These are phyloP conservation scores for Pherbina coryleti DNA, from an alignment of 2,888 invertebrate species.

Conservation along the genomic window DNA sequence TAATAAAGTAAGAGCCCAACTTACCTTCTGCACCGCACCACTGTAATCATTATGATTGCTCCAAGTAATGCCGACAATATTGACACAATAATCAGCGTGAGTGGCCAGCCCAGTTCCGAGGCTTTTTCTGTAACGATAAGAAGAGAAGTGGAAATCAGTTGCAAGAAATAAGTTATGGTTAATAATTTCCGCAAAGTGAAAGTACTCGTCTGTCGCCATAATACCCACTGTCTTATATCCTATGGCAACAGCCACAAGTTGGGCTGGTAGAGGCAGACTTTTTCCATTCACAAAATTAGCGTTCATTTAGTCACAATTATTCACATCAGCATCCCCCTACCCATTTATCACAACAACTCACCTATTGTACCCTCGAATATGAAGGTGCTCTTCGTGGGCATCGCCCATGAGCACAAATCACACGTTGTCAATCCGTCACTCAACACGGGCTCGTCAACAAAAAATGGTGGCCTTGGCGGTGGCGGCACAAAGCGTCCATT, in stretches of 20 bases:
- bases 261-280: not conserved
- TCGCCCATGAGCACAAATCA: constrained; percentile 81
- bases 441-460: constrained; percentile 74
- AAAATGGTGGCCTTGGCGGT: constrained; percentile 76
- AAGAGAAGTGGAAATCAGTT: constrained; percentile 25
- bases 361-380: constrained; percentile 75
- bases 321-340: not conserved
- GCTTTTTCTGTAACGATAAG: constrained; percentile 67
- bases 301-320: constrained; percentile 26
- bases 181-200: constrained; percentile 30
- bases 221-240: not conserved
- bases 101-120: constrained; percentile 78
- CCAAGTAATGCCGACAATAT: constrained; percentile 79
- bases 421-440: constrained; percentile 80
- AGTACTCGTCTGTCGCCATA: not conserved
- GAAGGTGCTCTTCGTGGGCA: constrained; percentile 73
- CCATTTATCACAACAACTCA: constrained; percentile 60
- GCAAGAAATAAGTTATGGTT: constrained; percentile 44
- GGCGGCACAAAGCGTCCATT: constrained; percentile 75
- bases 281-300: constrained; percentile 27
- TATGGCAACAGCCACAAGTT: not conserved
- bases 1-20: constrained; percentile 46
- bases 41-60: constrained; percentile 79
- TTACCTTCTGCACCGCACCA: constrained; percentile 78
- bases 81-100: constrained; percentile 79